Conservation (phyloP, 2,888 invertebrate genomes). For the Calephelis perditalis region DNA sequence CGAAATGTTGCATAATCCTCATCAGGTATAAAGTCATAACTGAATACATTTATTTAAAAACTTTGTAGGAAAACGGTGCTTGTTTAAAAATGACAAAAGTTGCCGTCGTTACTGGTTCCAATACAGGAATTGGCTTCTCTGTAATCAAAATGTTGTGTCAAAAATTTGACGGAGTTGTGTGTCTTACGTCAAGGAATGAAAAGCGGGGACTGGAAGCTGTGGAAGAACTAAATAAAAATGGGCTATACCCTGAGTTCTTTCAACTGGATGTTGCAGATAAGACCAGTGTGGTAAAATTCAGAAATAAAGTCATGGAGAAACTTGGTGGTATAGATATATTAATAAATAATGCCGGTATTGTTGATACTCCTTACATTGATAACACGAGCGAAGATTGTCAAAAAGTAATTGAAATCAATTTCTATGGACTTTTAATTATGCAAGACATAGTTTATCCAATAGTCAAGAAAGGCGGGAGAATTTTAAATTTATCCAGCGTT, state of each 20-base stretch:
- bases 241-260: slow-evolving; percentile 34
- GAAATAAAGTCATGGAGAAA: slow-evolving; percentile 64
- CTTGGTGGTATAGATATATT: slow-evolving; percentile 81
- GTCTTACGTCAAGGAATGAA: too few relatives aligned
- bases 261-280: slow-evolving; percentile 79
- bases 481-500: slow-evolving; percentile 84
- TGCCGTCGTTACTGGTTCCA: too few relatives aligned
- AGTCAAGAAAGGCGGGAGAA: slow-evolving; percentile 81
- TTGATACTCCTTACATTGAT: background rate
- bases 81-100: too few relatives aligned
- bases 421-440: slow-evolving; percentile 79
- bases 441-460: slow-evolving; percentile 83
- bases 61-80: too few relatives aligned
- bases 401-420: slow-evolving; percentile 81
- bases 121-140: too few relatives aligned
- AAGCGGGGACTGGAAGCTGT: too few relatives aligned
- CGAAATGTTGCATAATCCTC: too few relatives aligned
- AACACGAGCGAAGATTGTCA: background rate
- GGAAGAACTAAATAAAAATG: slow-evolving; percentile 31
- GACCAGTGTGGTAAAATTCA: slow-evolving; percentile 69
- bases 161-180: too few relatives aligned
- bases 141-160: too few relatives aligned
- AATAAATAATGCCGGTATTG: slow-evolving; percentile 74
- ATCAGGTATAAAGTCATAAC: too few relatives aligned
- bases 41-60: too few relatives aligned